phyloP scores from a whole-genome alignment of 2,888 invertebrate genomes.

The Leucozona laternaria region DNA sequence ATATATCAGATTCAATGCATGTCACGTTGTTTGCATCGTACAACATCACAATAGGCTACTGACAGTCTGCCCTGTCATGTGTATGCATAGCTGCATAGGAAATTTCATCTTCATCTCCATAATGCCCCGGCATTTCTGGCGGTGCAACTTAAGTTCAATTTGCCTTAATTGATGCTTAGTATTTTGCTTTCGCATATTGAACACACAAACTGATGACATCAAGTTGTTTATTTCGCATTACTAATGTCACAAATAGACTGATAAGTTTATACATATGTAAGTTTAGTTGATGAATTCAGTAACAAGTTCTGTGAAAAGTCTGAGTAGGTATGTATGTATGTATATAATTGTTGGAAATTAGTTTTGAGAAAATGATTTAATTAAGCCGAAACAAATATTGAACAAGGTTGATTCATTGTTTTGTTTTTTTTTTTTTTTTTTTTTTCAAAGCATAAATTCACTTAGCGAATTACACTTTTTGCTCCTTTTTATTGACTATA shows the following conservation, averaged over 20 bases:
- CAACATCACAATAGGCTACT: constrained; percentile 34
- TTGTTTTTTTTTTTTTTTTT: too few species aligned
- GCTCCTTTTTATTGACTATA: too few species aligned
- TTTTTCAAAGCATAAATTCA: too few species aligned
- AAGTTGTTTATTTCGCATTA: constrained; percentile 52
- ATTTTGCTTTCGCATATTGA: constrained; percentile 52
- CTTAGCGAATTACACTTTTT: too few species aligned
- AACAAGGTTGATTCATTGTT: background rate
- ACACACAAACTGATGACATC: constrained; percentile 49
- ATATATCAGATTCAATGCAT: constrained; percentile 24
- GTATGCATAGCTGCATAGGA: constrained; percentile 51
- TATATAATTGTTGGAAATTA: constrained; percentile 30
- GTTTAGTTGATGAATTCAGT: constrained; percentile 14
- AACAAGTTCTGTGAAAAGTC: constrained; percentile 36
- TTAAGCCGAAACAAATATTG: background rate
- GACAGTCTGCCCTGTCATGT: constrained; percentile 28
- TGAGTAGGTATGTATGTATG: too few species aligned
- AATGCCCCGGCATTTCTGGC: constrained; percentile 42
- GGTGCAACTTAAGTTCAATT: constrained; percentile 50
- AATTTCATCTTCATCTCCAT: constrained; percentile 55
- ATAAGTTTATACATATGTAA: constrained; percentile 32
- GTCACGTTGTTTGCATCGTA: constrained; percentile 39
- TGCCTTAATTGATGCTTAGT: constrained; percentile 62
- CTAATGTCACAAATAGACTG: constrained; percentile 23
- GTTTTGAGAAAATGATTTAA: background rate